Base-by-base conservation (phyloP, 2,888 invertebrate genomes). In the Tanytarsus gracilentus region DNA sequence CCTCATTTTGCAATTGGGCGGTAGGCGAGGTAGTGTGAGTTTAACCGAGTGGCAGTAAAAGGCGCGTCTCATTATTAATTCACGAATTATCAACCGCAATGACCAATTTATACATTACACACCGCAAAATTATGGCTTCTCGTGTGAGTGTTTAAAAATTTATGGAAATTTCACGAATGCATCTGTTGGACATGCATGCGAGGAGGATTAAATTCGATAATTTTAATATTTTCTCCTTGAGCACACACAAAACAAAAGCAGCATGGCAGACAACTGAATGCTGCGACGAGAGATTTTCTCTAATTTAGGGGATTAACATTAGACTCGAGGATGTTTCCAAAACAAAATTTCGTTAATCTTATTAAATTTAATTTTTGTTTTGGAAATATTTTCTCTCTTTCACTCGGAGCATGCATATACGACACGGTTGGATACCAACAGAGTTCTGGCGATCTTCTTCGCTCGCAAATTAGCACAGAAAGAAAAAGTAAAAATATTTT, bases 251-350 rank as follows among this genome's bases (percentile, higher is more conserved):
- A 30, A 52, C 52, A 52, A 6, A 30, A 29, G n/a, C 52, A 14
- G 18, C 21, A 29, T 50, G 50, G 27, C n/a, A n/a, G 25, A 27
- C 14, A 25, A 9, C 14, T 6, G 39, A 39, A 39, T 14, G 48
- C 48, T 48, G 4, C n/a, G 14, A 9, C n/a, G 18, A 53, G 36
- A 36, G 25, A 36, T 50, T 36, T 50, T 60, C 60, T 50, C 50
- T 50, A 60, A 60, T 60, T 50, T 26, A 36, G 26, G 60, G 58
- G 60, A 49, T 60, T 60, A 60, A 60, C 60, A 60, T 60, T 60
- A 60, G 50, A 60, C n/a, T 60, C 49, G 44, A 48, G 48, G 27
- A 27, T 58, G 58, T 48, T 58, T 36, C 30, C 18, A 29, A 60
- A 48, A 50, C 60, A 60, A 48, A 30, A 29, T 50, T 48, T 44